Base-by-base conservation (phyloP, 92 coral and sea anemone genomes). In the Ricordea florida region DNA sequence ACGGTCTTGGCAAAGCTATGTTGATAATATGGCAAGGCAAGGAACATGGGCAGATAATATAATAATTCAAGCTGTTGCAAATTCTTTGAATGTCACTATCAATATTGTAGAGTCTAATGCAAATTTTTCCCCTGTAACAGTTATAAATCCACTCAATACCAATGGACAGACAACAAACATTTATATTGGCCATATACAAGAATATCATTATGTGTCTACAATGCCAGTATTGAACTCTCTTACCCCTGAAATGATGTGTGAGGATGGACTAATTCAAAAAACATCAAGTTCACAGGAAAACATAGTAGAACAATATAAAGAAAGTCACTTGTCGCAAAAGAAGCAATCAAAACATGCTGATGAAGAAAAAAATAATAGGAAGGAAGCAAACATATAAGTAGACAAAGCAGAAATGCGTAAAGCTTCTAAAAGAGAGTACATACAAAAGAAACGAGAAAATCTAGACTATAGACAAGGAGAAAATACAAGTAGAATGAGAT, bases 11-110 rank as follows among this genome's bases (percentile, higher is more conserved):
- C 82, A 76, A 33, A 20, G 14, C 24, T 76, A 76, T 63, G 51
- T 76, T 15, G 26, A 21, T 34, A 32, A 76, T 63, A 69, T 69
- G 76, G 4, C 43, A 29, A 18, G 38, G 18, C 30, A 79, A 57
- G 85, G 85, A 42, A 79, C 85, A 67, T 79, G 85, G 78, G 85
- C 85, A 55, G 78, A 79, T 79, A 60, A 17, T 18, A 79, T 68
- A 11, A 44, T 79, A 56, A 69, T 69, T 57, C 85, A 79, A 68
- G 78, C 85, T 30, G 79, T 79, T 51, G 85, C 85, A 27, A 79
- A 79, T 65, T 26, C 41, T 69, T 62, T 79, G 23, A 68, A 67
- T 68, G 10, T 79, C 23, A 68, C 62, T 34, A 68, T 69, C 44
- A 53, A 79, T 55, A 79, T 79, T 16, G 34, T 49, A 34, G 76